Evolutionary conservation across 1,140 invertebrate species (phyloP).

Genomic region (Brachionus rotundiformis): DNA sequence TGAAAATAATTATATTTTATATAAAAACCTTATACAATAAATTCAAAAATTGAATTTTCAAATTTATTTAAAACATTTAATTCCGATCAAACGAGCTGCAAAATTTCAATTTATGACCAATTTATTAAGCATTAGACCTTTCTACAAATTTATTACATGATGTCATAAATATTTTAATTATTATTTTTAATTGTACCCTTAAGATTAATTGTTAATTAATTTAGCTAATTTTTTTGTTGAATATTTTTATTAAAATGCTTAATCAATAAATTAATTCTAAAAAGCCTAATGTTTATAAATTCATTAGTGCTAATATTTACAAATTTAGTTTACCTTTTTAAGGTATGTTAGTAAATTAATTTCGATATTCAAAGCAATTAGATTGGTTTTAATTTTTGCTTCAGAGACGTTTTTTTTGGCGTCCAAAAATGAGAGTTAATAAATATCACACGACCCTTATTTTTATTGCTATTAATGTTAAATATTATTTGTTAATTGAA

Average conservation of each 20-base stretch:
- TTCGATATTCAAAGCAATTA: background rate
- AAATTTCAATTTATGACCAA: background rate
- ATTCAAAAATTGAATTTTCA: background rate
- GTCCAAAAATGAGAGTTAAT: background rate
- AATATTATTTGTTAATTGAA: background rate
- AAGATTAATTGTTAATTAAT: too few relatives aligned
- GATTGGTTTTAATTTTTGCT: too few relatives aligned
- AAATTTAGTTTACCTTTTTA: background rate
- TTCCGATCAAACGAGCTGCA: background rate
- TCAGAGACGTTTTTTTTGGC: background rate
- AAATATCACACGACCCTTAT: background rate
- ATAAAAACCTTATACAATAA: background rate
- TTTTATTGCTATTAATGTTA: background rate
- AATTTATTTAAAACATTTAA: background rate
- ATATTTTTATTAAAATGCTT: too few relatives aligned
- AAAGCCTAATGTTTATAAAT: background rate
- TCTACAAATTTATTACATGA: background rate
- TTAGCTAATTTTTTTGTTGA: too few relatives aligned
- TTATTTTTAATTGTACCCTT: too few relatives aligned
- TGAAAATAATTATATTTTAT: background rate
- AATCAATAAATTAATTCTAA: conserved; percentile 6
- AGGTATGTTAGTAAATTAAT: background rate
- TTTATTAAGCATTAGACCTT: background rate
- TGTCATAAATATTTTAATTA: too few relatives aligned
- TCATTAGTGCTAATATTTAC: background rate